A percentile compares a stretch with the other conserved stretches of the same genome.
phyloP scores from a whole-genome alignment of 2,888 invertebrate genomes.

The Drosophila dives region DNA sequence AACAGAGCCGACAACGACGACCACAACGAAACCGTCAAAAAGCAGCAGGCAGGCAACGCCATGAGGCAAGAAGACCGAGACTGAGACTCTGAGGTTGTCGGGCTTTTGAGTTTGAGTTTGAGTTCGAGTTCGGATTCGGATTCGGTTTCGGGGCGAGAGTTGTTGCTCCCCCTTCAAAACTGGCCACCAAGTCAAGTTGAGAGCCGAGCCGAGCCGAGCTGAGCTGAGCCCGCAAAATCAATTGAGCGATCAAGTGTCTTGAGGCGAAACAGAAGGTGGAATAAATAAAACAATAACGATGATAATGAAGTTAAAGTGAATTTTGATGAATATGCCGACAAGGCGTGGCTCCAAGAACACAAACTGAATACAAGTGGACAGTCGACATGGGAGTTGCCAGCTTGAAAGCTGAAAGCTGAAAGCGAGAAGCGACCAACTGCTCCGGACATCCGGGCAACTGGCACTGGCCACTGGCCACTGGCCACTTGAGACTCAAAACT shows the following conservation, averaged over 20 bases:
- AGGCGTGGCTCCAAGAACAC: slow-evolving; percentile 67
- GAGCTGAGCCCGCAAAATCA: slow-evolving; percentile 74
- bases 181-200: slow-evolving; percentile 32
- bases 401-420: neutral
- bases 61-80: slow-evolving; percentile 28
- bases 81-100: slow-evolving; percentile 32
- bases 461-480: neutral
- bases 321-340: slow-evolving; percentile 83
- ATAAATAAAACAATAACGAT: slow-evolving; percentile 84
- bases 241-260: slow-evolving; percentile 84
- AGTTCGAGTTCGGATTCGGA: slow-evolving; percentile 25
- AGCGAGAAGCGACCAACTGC: slow-evolving; percentile 27
- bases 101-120: slow-evolving; percentile 25
- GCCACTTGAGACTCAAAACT: slow-evolving; percentile 25
- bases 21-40: slow-evolving; percentile 77
- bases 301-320: slow-evolving; percentile 85
- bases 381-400: slow-evolving; percentile 55
- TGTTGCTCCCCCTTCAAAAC: slow-evolving; percentile 12
- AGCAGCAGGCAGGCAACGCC: slow-evolving; percentile 71
- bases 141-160: slow-evolving; percentile 12
- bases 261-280: slow-evolving; percentile 85
- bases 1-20: slow-evolving; percentile 47
- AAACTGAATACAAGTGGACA: slow-evolving; percentile 38
- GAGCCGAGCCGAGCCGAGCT: slow-evolving; percentile 21
- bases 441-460: slow-evolving; percentile 66